Percentiles rank a stretch among this genome's conserved stretches.
Evolutionary conservation across 2,888 invertebrate species (phyloP).

Genomic region (Euphydryas editha): DNA sequence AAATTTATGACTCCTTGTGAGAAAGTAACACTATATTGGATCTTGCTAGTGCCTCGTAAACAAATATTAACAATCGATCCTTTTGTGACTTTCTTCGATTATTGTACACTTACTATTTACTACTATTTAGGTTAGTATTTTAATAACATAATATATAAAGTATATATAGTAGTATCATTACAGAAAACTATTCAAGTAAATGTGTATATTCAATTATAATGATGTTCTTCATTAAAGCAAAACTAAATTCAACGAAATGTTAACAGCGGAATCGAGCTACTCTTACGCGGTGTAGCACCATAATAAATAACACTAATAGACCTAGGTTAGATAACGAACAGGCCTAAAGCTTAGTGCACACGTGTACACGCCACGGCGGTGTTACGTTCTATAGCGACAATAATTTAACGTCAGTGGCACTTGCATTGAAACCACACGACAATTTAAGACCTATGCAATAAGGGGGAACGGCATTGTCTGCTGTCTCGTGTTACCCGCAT

Average conservation of each 20-base stretch:
- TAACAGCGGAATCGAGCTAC: constrained; percentile 9
- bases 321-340: constrained; percentile 55
- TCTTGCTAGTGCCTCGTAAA: neutral
- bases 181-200: neutral
- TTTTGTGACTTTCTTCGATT: neutral
- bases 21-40: constrained; percentile 20
- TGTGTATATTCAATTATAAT: neutral
- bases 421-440: constrained; percentile 81
- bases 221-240: neutral
- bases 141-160: too few relatives aligned
- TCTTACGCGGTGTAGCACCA: constrained; percentile 17
- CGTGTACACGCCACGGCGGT: constrained; percentile 64
- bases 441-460: constrained; percentile 82
- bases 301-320: constrained; percentile 53
- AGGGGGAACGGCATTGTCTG: constrained; percentile 78
- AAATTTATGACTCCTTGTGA: constrained; percentile 34
- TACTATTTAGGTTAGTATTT: too few relatives aligned
- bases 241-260: constrained; percentile 4
- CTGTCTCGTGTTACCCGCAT: constrained; percentile 76
- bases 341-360: constrained; percentile 69
- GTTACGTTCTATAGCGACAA: constrained; percentile 75
- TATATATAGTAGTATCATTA: too few relatives aligned
- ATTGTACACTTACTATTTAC: neutral
- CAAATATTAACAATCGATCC: neutral
- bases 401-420: constrained; percentile 81